Evolutionary conservation across 2,113 vertebrate species (phyloP).

Genomic region (Vicugna pacos): DNA sequence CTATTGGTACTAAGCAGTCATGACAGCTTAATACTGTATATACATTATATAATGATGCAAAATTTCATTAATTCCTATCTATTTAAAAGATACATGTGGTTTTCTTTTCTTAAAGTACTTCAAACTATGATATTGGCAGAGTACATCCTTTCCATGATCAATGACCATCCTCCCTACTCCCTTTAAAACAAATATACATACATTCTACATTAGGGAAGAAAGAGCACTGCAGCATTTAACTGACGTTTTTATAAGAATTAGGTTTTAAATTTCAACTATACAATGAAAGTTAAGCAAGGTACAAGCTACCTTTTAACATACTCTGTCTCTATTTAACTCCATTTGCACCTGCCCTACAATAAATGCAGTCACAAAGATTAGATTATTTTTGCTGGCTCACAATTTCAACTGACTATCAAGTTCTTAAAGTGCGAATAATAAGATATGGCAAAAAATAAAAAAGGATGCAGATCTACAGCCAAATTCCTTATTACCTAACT

Average conservation of each 20-base stretch:
- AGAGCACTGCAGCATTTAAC: not conserved
- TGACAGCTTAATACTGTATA: not conserved
- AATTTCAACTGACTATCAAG: conserved; percentile 33
- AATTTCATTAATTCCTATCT: not conserved
- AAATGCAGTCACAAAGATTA: conserved; percentile 14
- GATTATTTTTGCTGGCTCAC: conserved; percentile 39
- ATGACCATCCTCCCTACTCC: not conserved
- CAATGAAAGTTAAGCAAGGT: conserved; percentile 45
- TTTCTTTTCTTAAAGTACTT: not conserved
- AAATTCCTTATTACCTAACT: not conserved
- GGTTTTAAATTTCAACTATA: conserved; percentile 40
- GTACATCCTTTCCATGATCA: not conserved
- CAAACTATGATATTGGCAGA: not conserved
- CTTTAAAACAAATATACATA: not conserved
- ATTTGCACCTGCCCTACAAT: conserved; percentile 1
- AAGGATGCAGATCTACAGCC: not conserved
- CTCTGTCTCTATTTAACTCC: conserved; percentile 18
- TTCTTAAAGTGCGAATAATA: not conserved
- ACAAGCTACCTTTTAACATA: conserved; percentile 45
- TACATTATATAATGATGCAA: not conserved
- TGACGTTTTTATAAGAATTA: not conserved
- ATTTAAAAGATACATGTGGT: not conserved
- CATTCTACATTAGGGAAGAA: not conserved
- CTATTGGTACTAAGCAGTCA: not conserved
- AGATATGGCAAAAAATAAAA: not conserved